Conservation (phyloP, 2,113 vertebrate species). For the Menidia beryllina region DNA sequence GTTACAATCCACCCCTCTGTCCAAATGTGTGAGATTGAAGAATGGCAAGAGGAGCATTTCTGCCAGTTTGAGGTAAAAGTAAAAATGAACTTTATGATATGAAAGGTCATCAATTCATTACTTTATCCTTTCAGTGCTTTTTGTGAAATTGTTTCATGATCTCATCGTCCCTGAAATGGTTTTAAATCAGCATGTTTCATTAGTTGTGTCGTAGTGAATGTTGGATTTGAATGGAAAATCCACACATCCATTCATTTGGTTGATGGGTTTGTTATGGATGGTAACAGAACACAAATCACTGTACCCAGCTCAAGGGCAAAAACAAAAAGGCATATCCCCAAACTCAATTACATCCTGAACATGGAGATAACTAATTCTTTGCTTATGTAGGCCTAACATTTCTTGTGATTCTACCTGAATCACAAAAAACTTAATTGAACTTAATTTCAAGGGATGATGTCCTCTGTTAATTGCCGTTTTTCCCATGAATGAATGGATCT, state of each 20-base stretch:
- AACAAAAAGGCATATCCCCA: not conserved
- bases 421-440: too few species aligned
- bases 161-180: too few species aligned
- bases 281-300: not conserved
- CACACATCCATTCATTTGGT: not conserved
- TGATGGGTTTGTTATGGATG: not conserved
- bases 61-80: too few species aligned
- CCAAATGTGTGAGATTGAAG: too few species aligned
- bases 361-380: constrained; percentile 31
- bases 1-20: too few species aligned
- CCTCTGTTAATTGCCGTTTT: constrained; percentile 61
- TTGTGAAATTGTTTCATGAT: too few species aligned
- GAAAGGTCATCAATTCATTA: too few species aligned
- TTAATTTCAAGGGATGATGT: constrained; percentile 73
- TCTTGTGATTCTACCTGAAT: constrained; percentile 41
- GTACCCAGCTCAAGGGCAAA: not conserved
- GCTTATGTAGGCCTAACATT: constrained; percentile 53
- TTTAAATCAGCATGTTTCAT: too few species aligned
- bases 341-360: constrained; percentile 10
- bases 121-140: too few species aligned
- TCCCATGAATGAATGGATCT: constrained; percentile 52
- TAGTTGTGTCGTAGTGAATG: not conserved
- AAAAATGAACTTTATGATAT: too few species aligned
- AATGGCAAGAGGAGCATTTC: too few species aligned
- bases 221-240: not conserved